Percentiles rank a stretch among this genome's conserved stretches.
phyloP scores from a whole-genome alignment of 2,888 invertebrate genomes.

The Mesorhabditis belari region DNA sequence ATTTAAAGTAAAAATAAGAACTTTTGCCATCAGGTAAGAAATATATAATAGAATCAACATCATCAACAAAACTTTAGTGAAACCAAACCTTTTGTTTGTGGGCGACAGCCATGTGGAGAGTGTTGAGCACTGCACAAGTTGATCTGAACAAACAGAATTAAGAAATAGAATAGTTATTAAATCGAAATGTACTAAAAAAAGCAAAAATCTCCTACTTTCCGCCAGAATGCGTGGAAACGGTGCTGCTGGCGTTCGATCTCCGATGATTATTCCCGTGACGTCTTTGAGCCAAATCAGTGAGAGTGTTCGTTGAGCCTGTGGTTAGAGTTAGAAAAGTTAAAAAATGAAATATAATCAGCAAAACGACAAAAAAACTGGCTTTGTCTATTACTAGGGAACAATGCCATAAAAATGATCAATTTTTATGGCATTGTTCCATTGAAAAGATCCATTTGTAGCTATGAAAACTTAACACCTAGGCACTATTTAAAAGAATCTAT shows the following conservation, averaged over 20 bases:
- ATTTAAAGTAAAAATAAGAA: too few species aligned
- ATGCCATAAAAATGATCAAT: too few species aligned
- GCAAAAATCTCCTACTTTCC: conserved; percentile 24
- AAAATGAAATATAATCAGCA: too few species aligned
- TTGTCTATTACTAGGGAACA: too few species aligned
- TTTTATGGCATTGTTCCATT: too few species aligned
- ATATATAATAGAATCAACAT: too few species aligned
- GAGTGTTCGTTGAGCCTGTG: conserved; percentile 46
- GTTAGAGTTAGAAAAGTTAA: too few species aligned
- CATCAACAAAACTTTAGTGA: too few species aligned
- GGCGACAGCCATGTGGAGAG: conserved; percentile 62
- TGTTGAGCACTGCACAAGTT: conserved; percentile 52
- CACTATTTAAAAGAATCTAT: too few species aligned
- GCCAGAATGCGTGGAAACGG: conserved; percentile 50
- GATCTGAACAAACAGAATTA: conserved; percentile 18
- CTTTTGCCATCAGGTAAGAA: too few species aligned
- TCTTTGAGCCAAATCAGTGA: conserved; percentile 48
- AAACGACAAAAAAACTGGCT: too few species aligned
- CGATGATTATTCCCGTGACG: conserved; percentile 46
- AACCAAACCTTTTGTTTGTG: conserved; percentile 57
- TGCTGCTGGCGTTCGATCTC: conserved; percentile 49
- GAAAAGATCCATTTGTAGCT: too few species aligned
- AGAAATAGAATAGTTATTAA: neutral
- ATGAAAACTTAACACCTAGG: conserved; percentile 1
- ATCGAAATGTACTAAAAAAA: neutral